Base-by-base conservation (phyloP, 2,113 vertebrate species). In the Macheiramphus alcinus region DNA sequence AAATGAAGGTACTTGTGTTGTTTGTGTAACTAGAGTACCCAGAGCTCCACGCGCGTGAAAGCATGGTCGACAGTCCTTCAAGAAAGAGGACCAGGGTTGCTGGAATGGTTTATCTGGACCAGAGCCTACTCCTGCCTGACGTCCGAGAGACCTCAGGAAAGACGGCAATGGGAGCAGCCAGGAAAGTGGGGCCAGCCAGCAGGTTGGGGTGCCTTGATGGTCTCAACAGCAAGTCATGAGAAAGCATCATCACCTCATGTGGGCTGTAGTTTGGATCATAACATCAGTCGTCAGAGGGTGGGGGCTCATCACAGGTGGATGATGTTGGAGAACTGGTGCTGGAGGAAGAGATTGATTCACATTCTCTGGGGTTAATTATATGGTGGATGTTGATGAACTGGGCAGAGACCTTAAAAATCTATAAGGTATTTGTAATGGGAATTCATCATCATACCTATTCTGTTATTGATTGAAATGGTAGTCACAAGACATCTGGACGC, bases 341-440 rank as follows among this genome's bases (percentile, higher is more conserved):
- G 27, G 50, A 92, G 36, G 52, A 88, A 42, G 47, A 67, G 42
- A 58, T 32, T 92, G 59, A 95, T 80, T 79, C n/a, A 32, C 5
- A 4, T 29, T 87, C 71, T 78, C 67, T 71, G 62, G 32, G 36
- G 19, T 92, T 86, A 83, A 94, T 80, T 70, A 62, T 19, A 38
- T 16, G 53, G 42, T 25, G 25, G 26, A 48, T 67, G 40, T 32
- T 48, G 43, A 89, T 75, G 78, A 86, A 90, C 59, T 68, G 52
- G 88, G 53, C 52, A 91, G 76, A 96, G 80, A 72, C 31, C 13
- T 85, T 70, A 66, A 80, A 80, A 88, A 94, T 56, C 68, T 68
- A 47, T 78, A 71, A 86, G 58, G 66, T 55, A 21, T 74, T 86
- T 87, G 50, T 67, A 85, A 76, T 34, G 65, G 80, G 79, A 70